A percentile compares a stretch with the other conserved stretches of the same genome.
Evolutionary conservation across 2,797 vertebrate species (phyloP).

Genomic region (Siniperca obscura): DNA sequence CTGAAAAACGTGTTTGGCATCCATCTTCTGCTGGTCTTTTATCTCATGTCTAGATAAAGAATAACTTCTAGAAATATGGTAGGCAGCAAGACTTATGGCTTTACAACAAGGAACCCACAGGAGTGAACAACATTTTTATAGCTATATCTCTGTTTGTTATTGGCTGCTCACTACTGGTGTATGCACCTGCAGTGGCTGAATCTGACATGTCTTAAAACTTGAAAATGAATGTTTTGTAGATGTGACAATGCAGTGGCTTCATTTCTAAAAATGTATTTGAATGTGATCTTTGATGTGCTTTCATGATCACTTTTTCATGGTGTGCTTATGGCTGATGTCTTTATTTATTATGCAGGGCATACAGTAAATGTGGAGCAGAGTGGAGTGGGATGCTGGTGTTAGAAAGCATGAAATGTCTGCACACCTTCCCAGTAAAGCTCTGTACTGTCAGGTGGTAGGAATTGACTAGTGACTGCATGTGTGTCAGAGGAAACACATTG

Average conservation of each 20-base stretch:
- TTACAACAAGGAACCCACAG: background rate
- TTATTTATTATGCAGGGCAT: no score
- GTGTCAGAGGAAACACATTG: no score
- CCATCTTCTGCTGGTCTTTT: constrained; percentile 1
- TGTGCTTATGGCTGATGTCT: no score
- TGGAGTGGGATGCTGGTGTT: background rate
- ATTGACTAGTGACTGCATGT: no score
- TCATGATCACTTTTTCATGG: no score
- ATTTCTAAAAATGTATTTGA: background rate
- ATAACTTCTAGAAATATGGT: background rate
- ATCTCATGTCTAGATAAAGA: background rate
- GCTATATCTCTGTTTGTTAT: background rate
- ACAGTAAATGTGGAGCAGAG: background rate
- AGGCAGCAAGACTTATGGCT: background rate
- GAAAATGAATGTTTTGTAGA: no score
- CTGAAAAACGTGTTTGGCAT: background rate
- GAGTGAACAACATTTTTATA: background rate
- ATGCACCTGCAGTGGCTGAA: no score
- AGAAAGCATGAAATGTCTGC: background rate
- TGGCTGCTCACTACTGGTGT: background rate
- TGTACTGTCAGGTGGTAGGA: no score
- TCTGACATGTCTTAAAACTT: no score
- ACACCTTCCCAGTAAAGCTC: background rate
- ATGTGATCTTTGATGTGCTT: background rate
- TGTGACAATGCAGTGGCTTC: no score